These are phyloP conservation scores for Myiothlypis coronata DNA, from an alignment of 2,797 vertebrate genomes.

Conservation along the genomic window DNA sequence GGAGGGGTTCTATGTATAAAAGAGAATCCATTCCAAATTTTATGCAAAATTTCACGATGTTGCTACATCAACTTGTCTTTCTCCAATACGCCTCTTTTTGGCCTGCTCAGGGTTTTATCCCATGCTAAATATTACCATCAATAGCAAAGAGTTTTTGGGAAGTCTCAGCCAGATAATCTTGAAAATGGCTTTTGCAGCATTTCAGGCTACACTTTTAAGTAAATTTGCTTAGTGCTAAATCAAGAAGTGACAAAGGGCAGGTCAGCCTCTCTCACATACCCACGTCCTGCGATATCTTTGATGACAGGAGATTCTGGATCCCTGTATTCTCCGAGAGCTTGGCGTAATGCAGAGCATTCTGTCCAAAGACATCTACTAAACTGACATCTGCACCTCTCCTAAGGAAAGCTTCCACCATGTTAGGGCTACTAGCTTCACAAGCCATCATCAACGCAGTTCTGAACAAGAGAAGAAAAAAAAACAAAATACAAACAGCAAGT, in stretches of 20 bases:
- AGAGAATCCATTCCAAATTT: not conserved
- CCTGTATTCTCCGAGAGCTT: conserved; percentile 80
- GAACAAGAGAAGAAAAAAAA: not conserved
- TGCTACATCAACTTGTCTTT: not conserved
- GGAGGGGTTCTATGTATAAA: not conserved
- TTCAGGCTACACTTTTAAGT: not conserved
- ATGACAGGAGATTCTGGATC: conserved; percentile 80
- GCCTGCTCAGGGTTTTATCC: not conserved
- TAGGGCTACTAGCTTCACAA: conserved; percentile 77
- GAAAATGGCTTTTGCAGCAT: not conserved
- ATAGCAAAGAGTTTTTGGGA: not conserved
- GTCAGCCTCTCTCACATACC: conserved; percentile 77
- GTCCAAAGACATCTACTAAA: conserved; percentile 86
- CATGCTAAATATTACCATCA: not conserved
- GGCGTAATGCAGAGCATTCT: conserved; percentile 84
- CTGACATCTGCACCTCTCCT: conserved; percentile 82
- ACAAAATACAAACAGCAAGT: not conserved
- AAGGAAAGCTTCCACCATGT: conserved; percentile 80
- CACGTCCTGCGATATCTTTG: conserved; percentile 75
- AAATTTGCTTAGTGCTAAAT: conserved; percentile 34
- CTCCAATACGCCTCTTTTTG: not conserved
- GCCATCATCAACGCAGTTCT: conserved; percentile 92
- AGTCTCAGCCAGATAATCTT: not conserved
- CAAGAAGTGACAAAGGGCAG: not conserved
- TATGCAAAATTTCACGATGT: not conserved